Base-by-base conservation (phyloP, 2,797 vertebrate species). In the Pterois miles region DNA sequence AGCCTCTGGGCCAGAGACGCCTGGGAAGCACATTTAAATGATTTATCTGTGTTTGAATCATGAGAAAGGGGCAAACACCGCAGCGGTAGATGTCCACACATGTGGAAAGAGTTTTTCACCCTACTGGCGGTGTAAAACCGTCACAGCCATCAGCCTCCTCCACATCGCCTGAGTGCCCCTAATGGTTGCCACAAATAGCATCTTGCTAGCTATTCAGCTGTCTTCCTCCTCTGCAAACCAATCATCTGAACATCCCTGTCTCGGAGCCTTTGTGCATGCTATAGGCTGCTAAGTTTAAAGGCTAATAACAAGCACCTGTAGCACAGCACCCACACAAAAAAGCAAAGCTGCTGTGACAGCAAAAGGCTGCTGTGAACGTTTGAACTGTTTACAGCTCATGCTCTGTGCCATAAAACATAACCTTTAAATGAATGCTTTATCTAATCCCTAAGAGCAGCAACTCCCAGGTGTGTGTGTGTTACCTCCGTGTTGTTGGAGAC, bases 1-100 rank as follows among this genome's bases (percentile, higher is more conserved):
- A 98, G 95, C 87, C 98, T 94, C 92, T 97, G 98, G 20, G 96
- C 97, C 93, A 99, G 89, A 85, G 93, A 95, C 54, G 85, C 86
- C 93, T 94, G 86, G 60, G 68, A 81, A 88, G 69, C 70, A 90
- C 71, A 88, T 88, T 89, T 43, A 53, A 82, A 82, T 81, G 66
- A 89, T 88, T 83, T 48, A 80, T 88, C 71, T 54, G 29, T 56
- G 65, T 75, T 78, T 73, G 65, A 76, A 70, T 69, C 72, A 54
- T 8, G 48, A 36, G 65, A 3, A 18, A 63, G n/a, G 36, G 68
- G 27, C 34, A 59, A 76, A 74, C 43, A 23, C 33, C 12, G 62
- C 33, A 23, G 38, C 20, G 18, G 31, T 22, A 12, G 29, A 56
- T 23, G 53, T 80, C 80, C 73, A 29, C 71, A 65, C 74, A 65